A percentile compares a stretch with the other conserved stretches of the same genome.
Conservation (phyloP, 2,113 vertebrate species). For the Desmodus rotundus region DNA sequence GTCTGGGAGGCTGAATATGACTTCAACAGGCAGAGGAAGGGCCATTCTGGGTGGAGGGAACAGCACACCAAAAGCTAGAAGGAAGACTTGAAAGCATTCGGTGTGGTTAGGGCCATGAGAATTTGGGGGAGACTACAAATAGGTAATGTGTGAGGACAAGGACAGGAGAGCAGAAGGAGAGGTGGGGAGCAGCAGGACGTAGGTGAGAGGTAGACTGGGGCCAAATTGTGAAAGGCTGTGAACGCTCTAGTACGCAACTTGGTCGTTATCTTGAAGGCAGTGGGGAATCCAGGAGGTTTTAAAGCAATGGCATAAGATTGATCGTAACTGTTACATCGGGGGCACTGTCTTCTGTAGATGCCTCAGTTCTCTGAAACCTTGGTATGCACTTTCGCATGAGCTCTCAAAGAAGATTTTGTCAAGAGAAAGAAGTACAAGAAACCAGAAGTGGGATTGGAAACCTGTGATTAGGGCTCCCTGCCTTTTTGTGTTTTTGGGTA, state of each 20-base stretch:
- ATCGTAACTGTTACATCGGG: background rate
- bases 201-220: background rate
- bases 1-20: background rate
- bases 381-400: background rate
- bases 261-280: background rate
- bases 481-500: background rate
- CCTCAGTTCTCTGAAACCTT: background rate
- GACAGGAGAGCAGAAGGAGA: background rate
- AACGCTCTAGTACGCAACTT: background rate
- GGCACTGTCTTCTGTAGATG: background rate
- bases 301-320: background rate
- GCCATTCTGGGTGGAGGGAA: background rate
- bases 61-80: background rate
- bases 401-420: constrained; percentile 15
- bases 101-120: background rate
- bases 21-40: background rate
- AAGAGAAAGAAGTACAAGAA: background rate
- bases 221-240: background rate
- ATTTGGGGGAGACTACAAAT: background rate
- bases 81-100: background rate
- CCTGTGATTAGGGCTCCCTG: background rate
- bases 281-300: background rate
- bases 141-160: background rate
- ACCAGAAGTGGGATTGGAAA: background rate
- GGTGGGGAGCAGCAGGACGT: background rate